phyloP scores from a whole-genome alignment of 2,113 vertebrate species.

The Scomber japonicus region DNA sequence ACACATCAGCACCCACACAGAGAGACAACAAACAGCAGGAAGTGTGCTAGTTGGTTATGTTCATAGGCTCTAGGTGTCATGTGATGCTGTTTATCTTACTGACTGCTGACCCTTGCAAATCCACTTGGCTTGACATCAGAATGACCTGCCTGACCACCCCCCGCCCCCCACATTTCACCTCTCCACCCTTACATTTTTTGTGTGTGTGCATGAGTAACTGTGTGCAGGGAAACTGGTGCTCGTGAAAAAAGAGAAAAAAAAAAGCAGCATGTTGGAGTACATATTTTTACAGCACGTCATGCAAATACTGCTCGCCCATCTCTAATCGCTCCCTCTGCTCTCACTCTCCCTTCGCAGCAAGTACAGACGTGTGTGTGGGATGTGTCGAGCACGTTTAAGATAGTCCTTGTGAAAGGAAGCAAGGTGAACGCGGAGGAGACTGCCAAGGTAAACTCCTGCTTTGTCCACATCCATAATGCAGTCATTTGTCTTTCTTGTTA shows the following conservation, averaged over 20 bases:
- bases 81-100: conserved; percentile 73
- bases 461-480: background rate
- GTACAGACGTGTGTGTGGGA: conserved; percentile 91
- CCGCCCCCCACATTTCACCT: background rate
- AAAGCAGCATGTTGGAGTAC: background rate
- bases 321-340: conserved; percentile 30
- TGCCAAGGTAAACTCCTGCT: conserved; percentile 89
- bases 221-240: background rate
- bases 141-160: conserved; percentile 55
- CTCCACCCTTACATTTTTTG: conserved; percentile 13
- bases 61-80: conserved; percentile 60
- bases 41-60: conserved; percentile 71
- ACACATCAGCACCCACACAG: background rate
- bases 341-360: conserved; percentile 74
- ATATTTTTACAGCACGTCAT: conserved; percentile 39
- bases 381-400: conserved; percentile 89
- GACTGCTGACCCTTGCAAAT: conserved; percentile 76
- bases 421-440: conserved; percentile 97
- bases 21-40: conserved; percentile 62
- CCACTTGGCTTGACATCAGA: conserved; percentile 68
- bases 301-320: conserved; percentile 22
- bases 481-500: background rate
- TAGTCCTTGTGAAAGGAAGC: conserved; percentile 91
- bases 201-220: background rate
- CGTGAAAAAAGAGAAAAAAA: conserved; percentile 2